These are phyloP conservation scores for Noctua pronuba DNA, from an alignment of 2,888 invertebrate species.

Conservation along the genomic window DNA sequence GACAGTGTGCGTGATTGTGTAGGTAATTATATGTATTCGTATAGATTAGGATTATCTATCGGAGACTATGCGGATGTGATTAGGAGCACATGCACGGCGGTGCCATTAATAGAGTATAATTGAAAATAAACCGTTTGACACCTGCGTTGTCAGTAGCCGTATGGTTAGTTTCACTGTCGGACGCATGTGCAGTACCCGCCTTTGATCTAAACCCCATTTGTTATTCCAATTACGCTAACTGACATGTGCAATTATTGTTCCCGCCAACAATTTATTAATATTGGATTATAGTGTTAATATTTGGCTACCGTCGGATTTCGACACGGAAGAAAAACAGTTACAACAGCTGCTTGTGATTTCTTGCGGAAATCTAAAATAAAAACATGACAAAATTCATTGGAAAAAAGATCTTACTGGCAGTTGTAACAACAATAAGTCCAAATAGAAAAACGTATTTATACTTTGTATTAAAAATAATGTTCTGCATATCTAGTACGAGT, in stretches of 20 bases:
- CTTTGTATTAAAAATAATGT: neutral
- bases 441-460: neutral
- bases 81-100: conserved; percentile 1
- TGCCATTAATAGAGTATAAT: conserved; percentile 26
- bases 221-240: conserved; percentile 26
- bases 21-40: neutral
- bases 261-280: conserved; percentile 15
- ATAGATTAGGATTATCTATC: conserved; percentile 5
- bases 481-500: neutral
- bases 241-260: conserved; percentile 37
- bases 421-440: neutral
- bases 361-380: conserved; percentile 13
- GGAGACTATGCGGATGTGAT: conserved; percentile 34
- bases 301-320: conserved; percentile 29
- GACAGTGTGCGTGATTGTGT: neutral
- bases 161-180: conserved; percentile 20
- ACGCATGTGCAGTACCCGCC: conserved; percentile 14
- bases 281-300: conserved; percentile 38
- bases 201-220: conserved; percentile 44
- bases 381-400: conserved; percentile 14
- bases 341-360: conserved; percentile 26
- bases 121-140: conserved; percentile 49
- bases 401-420: conserved; percentile 10
- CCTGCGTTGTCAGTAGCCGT: conserved; percentile 2
- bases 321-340: conserved; percentile 35